These are phyloP conservation scores for Muscicapa striata DNA, from an alignment of 2,797 vertebrate species.

Conservation along the genomic window DNA sequence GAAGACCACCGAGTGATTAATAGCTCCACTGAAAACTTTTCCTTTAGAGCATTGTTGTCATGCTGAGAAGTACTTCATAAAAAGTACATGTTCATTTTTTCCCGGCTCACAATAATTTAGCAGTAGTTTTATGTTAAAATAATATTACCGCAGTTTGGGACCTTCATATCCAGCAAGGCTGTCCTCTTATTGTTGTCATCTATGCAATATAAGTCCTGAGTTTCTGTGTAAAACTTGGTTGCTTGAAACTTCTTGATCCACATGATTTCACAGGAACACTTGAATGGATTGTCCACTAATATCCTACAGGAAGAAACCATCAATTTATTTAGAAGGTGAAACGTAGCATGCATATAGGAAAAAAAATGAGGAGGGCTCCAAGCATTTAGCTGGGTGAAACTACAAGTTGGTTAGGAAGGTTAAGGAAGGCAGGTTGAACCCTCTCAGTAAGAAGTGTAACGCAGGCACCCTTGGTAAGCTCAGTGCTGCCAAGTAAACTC, in stretches of 20 bases:
- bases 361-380: background rate
- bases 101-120: background rate
- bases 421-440: background rate
- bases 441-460: background rate
- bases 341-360: background rate
- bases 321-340: background rate
- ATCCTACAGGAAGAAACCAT: conserved; percentile 74
- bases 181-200: conserved; percentile 87
- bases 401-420: background rate
- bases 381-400: background rate
- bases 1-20: background rate
- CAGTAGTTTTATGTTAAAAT: conserved; percentile 33
- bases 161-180: conserved; percentile 81
- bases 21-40: background rate
- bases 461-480: background rate
- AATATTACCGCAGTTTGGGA: conserved; percentile 90
- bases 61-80: background rate
- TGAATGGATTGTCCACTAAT: conserved; percentile 90
- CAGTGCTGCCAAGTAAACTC: background rate
- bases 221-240: conserved; percentile 80
- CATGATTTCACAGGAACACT: conserved; percentile 94
- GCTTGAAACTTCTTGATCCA: conserved; percentile 94
- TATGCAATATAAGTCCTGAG: conserved; percentile 87
- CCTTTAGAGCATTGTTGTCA: background rate
- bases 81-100: background rate